Base-by-base conservation (phyloP, 2,113 vertebrate species). In the Actenoides hombroni region DNA sequence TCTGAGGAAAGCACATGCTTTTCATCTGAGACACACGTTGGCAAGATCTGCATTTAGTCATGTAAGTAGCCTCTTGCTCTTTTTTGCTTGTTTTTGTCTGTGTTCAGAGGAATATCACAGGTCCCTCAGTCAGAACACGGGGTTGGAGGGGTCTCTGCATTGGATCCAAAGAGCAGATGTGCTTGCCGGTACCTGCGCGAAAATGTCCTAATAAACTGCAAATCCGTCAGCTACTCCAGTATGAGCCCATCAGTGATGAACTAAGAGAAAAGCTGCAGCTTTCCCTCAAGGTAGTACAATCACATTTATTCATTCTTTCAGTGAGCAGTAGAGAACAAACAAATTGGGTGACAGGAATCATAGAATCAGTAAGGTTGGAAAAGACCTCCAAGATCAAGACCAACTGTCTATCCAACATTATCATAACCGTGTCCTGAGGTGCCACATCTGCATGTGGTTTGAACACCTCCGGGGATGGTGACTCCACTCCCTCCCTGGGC, bases 141-240 rank as follows among this genome's bases (percentile, higher is more conserved):
- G 16, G 76, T 64, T 98, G 98, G 95, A 98, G 94, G 40, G 97
- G 98, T 67, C 97, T 98, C 61, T 71, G n/a, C 68, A 93, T 98
- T 54, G 98, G 77, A 53, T 83, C 95, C 49, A 91, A 79, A 31
- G 76, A 95, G 35, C 78, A 53, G n/a, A 68, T 29, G 1, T 24
- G 10, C 33, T 70, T 77, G 10, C 67, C 93, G 23, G 53, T 71
- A 12, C 94, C 97, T 6, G 39, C 98, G 25, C 85, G 53, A 37
- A 98, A 97, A 92, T 98, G 98, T 86, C 99, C 99, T 37, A 95
- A 97, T 7, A 98, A 98, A 14, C 97, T 99, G 46, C 98, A 98
- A 85, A 95, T 99, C 17, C 98, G 98, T 28, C 98, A 99, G 82
- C 97, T 99, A 1, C 97, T 97, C 69, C 98, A 98, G 78, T 98